Evolutionary conservation across 2,113 vertebrate genomes (phyloP).

Genomic region (Petroica traversi): DNA sequence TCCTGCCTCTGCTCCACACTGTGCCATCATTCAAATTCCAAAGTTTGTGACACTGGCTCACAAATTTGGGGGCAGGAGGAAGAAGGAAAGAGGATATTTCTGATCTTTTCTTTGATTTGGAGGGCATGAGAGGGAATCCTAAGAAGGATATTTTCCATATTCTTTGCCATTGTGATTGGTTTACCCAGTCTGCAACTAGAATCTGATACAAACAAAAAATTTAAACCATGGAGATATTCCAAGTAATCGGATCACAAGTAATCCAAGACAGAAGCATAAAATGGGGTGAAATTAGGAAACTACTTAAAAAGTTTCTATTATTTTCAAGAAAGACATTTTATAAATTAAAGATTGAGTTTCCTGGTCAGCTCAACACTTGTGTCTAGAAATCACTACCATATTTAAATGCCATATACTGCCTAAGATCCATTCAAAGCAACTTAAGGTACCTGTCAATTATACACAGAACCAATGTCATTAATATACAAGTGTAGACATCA

Average conservation of each 20-base stretch:
- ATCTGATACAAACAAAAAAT: background rate
- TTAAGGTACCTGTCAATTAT: background rate
- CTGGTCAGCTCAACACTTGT: fast-evolving
- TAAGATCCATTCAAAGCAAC: background rate
- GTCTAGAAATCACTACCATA: background rate
- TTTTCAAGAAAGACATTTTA: background rate
- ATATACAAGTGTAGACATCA: background rate
- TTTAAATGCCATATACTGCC: background rate
- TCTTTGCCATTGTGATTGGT: background rate
- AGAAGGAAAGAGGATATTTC: background rate
- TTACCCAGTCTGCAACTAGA: background rate
- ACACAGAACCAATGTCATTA: background rate
- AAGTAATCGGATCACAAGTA: background rate
- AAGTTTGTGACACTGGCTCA: background rate
- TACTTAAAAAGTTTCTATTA: background rate
- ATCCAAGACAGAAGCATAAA: background rate
- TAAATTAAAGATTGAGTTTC: background rate
- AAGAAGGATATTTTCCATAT: background rate
- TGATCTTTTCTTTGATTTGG: background rate
- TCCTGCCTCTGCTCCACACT: background rate
- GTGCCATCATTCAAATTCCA: background rate
- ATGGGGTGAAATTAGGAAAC: background rate
- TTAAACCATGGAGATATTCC: background rate
- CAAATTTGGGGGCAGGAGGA: background rate
- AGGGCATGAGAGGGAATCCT: background rate